A percentile compares a stretch with the other conserved stretches of the same genome.
These are phyloP conservation scores for Falco berigora DNA, from an alignment of 2,797 vertebrate genomes.

Conservation along the genomic window DNA sequence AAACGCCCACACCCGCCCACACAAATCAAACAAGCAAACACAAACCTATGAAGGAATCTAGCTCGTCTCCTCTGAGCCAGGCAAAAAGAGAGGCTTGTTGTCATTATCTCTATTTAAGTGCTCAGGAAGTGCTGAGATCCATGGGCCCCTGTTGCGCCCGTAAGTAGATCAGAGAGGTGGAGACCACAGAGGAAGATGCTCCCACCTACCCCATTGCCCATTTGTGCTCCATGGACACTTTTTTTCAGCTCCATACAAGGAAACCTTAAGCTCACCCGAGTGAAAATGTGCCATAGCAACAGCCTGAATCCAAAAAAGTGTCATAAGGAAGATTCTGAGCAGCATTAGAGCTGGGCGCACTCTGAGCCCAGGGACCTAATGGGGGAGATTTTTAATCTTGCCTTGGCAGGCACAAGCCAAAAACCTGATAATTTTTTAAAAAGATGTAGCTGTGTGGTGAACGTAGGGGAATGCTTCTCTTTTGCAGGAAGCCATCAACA, in stretches of 20 bases:
- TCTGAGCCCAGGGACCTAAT: neutral
- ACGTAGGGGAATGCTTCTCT: neutral
- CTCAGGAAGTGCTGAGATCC: neutral
- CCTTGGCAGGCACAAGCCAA: neutral
- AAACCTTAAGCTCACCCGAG: neutral
- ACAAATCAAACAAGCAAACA: neutral
- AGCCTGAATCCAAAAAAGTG: neutral
- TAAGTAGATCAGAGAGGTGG: neutral
- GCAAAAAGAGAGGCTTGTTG: neutral
- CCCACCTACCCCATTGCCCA: neutral
- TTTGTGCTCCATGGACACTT: neutral
- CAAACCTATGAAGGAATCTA: neutral
- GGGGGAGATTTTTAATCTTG: neutral
- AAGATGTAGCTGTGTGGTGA: neutral
- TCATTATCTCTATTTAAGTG: neutral
- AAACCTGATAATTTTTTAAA: neutral
- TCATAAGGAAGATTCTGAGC: neutral
- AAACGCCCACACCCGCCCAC: neutral
- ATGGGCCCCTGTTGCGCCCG: neutral
- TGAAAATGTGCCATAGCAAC: conserved; percentile 6
- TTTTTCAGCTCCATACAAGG: neutral
- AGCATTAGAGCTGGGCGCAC: neutral
- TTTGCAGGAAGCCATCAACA: neutral
- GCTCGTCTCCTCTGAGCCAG: neutral
- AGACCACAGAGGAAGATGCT: neutral